Base-by-base conservation (phyloP, 37 sponge, comb jelly and placozoan species). In the Cliona cf. orientalis region DNA sequence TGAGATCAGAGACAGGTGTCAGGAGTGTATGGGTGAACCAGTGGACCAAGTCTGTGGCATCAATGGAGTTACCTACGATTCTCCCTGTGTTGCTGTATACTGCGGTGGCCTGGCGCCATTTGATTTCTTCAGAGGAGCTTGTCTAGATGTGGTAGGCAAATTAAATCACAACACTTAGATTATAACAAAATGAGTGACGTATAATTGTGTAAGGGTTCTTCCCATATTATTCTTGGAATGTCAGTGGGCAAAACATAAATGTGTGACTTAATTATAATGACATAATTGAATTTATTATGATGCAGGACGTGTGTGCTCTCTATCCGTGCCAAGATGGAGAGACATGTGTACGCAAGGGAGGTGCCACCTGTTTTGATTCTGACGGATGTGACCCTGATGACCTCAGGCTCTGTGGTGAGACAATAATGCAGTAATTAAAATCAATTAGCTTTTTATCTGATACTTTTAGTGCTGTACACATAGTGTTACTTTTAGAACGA, bases 371-470 rank as follows among this genome's bases (percentile, higher is more conserved):
- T 42, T n/a, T 78, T 21, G 63, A 44, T 42, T 34, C 21, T 32
- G 46, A 53, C 22, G 74, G 66, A 0, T 86, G 87, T 39, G 53
- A 71, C 35, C 66, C 74, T 43, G 74, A 79, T 3, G 72, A 71
- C 21, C 19, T 86, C 6, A 86, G 87, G 73, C 25, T 38, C 0
- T 86, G 87, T 46, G 71, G 87, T 86, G 37, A 76, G 84, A 32
- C 11, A 45, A 43, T 34, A 58, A 6, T 21, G 32, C n/a, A 49
- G n/a, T n/a, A n/a, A n/a, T n/a, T n/a, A n/a, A n/a, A n/a, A n/a
- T n/a, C n/a, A n/a, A n/a, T n/a, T n/a, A n/a, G n/a, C n/a, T n/a
- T n/a, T n/a, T n/a, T n/a, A n/a, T n/a, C n/a, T n/a, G n/a, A n/a
- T n/a, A n/a, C n/a, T n/a, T n/a, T n/a, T n/a, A n/a, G n/a, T n/a